Evolutionary conservation across 1,140 invertebrate genomes (phyloP), one percentile per base, ranked within the genome.

Genomic region (Vanessa tameamea): DNA sequence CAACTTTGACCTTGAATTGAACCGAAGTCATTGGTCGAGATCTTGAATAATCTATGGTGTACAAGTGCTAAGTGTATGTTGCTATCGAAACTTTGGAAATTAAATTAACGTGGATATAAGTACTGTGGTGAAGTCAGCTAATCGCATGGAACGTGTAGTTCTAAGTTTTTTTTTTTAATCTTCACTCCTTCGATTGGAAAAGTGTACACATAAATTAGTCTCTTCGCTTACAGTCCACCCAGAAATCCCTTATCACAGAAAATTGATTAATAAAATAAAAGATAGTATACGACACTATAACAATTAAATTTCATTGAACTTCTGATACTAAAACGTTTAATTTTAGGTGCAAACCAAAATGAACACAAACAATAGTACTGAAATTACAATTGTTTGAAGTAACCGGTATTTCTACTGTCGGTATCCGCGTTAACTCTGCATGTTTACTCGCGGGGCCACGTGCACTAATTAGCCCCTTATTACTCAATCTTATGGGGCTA

Each of bases 401-500:
- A 57, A 69, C 6, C 31, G 23, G 15, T 26, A 57, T 23, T 51
- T 71, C 51, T 65, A 16, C 69, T 57, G 64, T 69, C 75, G 65
- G 75, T 84, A 86, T 26, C 26, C 20, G 20, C 82, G 84, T 87
- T 83, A 84, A 85, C 86, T 69, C 50, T n/a, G 11, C 14, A 7
- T 86, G 86, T 85, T 87, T 86, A 85, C 82, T 64, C 63, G 23
- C 47, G 55, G 78, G 79, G 84, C 86, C 87, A 88, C 89, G 85
- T 89, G 87, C 80, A 76, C 78, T 87, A 88, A 89, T 88, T 88
- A 88, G 71, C 75, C 73, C 74, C 81, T 61, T 81, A 82, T 88
- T 88, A 85, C 85, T 87, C 87, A 87, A 88, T 88, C 82, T 84
- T 90, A 87, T 82, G 85, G 81, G 82, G 79, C 76, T 89, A 89